A percentile compares a stretch with the other conserved stretches of the same genome.
phyloP scores from a whole-genome alignment of 2,113 vertebrate species.

The Progne subis region DNA sequence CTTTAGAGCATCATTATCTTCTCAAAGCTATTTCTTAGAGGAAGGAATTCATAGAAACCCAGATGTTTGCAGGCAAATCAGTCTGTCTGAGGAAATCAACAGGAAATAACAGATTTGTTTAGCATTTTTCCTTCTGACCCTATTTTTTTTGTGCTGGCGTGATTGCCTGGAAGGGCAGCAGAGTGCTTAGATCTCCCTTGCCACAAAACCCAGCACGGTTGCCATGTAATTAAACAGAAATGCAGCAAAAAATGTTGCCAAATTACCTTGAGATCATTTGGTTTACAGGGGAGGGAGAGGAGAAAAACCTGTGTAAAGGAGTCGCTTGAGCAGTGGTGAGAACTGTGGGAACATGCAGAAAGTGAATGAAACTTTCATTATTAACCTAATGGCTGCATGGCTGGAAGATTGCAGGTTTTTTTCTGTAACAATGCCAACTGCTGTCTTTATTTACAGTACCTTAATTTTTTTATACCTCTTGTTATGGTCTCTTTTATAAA shows the following conservation, averaged over 20 bases:
- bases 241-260: background rate
- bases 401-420: background rate
- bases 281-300: background rate
- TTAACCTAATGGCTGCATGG: background rate
- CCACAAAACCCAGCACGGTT: background rate
- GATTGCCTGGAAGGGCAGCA: background rate
- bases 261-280: background rate
- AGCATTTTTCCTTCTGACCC: background rate
- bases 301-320: background rate
- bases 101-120: background rate
- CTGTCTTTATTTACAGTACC: conserved; percentile 28
- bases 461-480: conserved; percentile 2
- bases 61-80: background rate
- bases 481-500: background rate
- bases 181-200: background rate
- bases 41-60: background rate
- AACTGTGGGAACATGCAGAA: background rate
- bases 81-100: background rate
- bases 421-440: background rate
- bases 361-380: background rate
- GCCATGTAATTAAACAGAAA: background rate
- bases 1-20: background rate
- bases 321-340: background rate
- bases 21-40: background rate
- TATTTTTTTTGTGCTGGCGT: background rate